Evolutionary conservation across 2,797 vertebrate species (phyloP).

Genomic region (Lagorchestes hirsutus): DNA sequence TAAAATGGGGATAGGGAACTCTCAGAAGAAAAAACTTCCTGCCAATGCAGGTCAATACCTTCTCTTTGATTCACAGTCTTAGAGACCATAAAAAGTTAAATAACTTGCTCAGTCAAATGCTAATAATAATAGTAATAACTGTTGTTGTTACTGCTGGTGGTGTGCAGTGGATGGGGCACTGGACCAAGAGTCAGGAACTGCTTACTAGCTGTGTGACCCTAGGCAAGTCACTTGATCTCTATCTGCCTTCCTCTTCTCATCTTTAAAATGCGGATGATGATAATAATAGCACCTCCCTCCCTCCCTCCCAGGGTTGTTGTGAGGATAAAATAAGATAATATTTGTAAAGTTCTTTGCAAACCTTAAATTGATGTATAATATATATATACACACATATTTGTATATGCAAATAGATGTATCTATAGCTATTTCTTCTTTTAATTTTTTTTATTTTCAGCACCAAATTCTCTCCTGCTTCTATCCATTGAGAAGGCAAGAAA

Average conservation of each 20-base stretch:
- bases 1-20: not conserved
- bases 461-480: not conserved
- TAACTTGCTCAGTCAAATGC: not conserved
- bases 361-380: not conserved
- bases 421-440: not conserved
- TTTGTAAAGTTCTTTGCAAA: not conserved
- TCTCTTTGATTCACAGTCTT: not conserved
- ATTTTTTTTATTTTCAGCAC: not conserved
- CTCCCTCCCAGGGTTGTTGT: not conserved
- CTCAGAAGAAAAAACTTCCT: not conserved
- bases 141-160: no score
- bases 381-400: not conserved
- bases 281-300: not conserved
- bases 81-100: not conserved
- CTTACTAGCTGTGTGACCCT: not conserved
- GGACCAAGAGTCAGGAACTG: not conserved
- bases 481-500: not conserved
- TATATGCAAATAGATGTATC: not conserved
- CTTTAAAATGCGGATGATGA: not conserved
- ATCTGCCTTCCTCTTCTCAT: not conserved
- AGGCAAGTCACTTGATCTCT: not conserved
- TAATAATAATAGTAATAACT: not conserved
- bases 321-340: not conserved
- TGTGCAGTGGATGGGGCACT: not conserved
- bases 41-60: not conserved